Evolutionary conservation across 2,888 invertebrate genomes (phyloP).

Genomic region (Apodemia duryi): DNA sequence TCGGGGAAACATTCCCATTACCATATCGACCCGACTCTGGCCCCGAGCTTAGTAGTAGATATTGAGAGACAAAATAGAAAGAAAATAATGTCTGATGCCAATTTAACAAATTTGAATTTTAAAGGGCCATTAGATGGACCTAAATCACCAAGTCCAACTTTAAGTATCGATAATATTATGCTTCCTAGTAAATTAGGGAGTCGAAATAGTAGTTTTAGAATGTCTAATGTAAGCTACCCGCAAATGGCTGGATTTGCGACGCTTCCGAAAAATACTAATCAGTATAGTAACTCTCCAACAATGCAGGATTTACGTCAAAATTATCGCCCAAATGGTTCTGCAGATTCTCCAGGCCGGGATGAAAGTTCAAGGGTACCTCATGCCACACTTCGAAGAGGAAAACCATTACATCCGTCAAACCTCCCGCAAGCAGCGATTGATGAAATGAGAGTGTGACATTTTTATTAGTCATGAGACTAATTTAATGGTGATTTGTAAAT

Average conservation of each 20-base stretch:
- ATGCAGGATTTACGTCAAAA: slow-evolving; percentile 78
- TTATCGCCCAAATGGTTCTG: slow-evolving; percentile 80
- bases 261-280: slow-evolving; percentile 80
- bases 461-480: slow-evolving; percentile 47
- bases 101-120: slow-evolving; percentile 76
- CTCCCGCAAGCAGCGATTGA: slow-evolving; percentile 91
- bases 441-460: slow-evolving; percentile 93
- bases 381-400: slow-evolving; percentile 64
- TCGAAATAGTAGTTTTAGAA: slow-evolving; percentile 66
- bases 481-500: slow-evolving; percentile 57
- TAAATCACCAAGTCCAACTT: slow-evolving; percentile 81
- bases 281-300: slow-evolving; percentile 72
- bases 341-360: slow-evolving; percentile 55
- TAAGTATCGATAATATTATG: slow-evolving; percentile 78
- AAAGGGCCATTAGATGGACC: slow-evolving; percentile 78
- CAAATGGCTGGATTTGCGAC: slow-evolving; percentile 75
- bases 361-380: slow-evolving; percentile 52
- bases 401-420: slow-evolving; percentile 75
- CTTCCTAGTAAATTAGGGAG: slow-evolving; percentile 76
- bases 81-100: slow-evolving; percentile 73
- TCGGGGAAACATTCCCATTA: slow-evolving; percentile 89
- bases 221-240: slow-evolving; percentile 67
- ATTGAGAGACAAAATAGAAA: slow-evolving; percentile 82
- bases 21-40: slow-evolving; percentile 86
- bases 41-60: slow-evolving; percentile 90